Evolutionary conservation across 1,140 invertebrate genomes (phyloP).

Genomic region (Saccostrea cuccullata): DNA sequence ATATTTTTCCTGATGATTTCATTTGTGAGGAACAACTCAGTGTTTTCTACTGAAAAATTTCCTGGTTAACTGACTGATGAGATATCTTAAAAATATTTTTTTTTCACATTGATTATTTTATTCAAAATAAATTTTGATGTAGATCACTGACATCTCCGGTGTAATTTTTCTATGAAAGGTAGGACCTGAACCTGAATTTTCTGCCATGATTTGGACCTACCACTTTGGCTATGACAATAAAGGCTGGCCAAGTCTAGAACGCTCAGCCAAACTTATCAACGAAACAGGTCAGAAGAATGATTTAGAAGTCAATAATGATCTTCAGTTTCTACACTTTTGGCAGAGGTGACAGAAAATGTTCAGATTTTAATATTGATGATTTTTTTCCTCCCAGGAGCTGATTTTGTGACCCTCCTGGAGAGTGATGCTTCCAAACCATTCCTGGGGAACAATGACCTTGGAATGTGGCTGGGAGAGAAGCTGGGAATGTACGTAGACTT

Average conservation of each 20-base stretch:
- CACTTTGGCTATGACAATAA: slow-evolving; percentile 80
- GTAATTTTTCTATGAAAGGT: slow-evolving; percentile 10
- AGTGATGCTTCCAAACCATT: slow-evolving; percentile 79
- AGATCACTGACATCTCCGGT: too few relatives aligned
- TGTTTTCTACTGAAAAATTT: too few relatives aligned
- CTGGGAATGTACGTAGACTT: slow-evolving; percentile 79
- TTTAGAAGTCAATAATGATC: too few relatives aligned
- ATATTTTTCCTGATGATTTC: too few relatives aligned
- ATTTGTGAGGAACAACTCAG: too few relatives aligned
- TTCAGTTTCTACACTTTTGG: too few relatives aligned
- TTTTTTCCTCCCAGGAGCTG: slow-evolving; percentile 67
- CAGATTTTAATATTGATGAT: too few relatives aligned
- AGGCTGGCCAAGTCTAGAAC: slow-evolving; percentile 78
- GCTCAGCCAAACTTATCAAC: slow-evolving; percentile 73
- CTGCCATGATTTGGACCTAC: slow-evolving; percentile 77
- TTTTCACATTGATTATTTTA: too few relatives aligned
- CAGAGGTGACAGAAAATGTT: too few relatives aligned
- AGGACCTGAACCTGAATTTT: slow-evolving; percentile 62
- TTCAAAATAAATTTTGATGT: too few relatives aligned
- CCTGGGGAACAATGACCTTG: slow-evolving; percentile 79
- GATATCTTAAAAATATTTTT: too few relatives aligned
- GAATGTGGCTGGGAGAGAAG: slow-evolving; percentile 77
- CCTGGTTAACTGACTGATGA: too few relatives aligned
- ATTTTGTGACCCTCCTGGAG: slow-evolving; percentile 78
- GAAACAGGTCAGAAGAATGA: slow-evolving; percentile 67